Conservation (phyloP, 35 echinoderm and acorn worm species). For the Lytechinus pictus region DNA sequence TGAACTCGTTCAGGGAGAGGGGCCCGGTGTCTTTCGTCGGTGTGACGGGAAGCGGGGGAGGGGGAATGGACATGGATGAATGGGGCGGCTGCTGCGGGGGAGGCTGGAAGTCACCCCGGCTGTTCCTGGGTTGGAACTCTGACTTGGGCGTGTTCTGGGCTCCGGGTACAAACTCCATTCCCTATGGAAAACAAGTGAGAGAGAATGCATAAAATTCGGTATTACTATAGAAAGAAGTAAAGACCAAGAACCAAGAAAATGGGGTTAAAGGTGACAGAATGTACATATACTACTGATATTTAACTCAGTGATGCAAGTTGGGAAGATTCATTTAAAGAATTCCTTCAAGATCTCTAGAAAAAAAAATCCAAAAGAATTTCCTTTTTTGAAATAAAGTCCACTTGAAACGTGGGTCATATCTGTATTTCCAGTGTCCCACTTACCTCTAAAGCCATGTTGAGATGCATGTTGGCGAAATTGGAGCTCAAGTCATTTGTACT, state of each 20-base stretch:
- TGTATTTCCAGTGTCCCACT: neutral
- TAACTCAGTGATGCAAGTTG: no score
- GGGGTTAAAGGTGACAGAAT: no score
- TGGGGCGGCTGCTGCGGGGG: neutral
- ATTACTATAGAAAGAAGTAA: no score
- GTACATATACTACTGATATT: no score
- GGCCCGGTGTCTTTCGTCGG: slow-evolving; percentile 45
- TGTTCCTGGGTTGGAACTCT: slow-evolving; percentile 53
- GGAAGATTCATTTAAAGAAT: no score
- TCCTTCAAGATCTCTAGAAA: no score
- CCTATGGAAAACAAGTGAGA: slow-evolving; percentile 8
- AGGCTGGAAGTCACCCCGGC: slow-evolving; percentile 27
- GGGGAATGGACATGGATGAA: slow-evolving; percentile 34
- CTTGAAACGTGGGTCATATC: neutral
- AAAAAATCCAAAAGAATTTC: no score
- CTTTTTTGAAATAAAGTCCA: no score
- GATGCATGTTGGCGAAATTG: slow-evolving; percentile 43
- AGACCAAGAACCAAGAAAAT: no score
- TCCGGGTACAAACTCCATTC: slow-evolving; percentile 69
- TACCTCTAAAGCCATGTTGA: slow-evolving; percentile 29
- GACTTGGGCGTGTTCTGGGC: slow-evolving; percentile 59
- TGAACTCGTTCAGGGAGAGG: slow-evolving; percentile 63
- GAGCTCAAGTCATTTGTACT: slow-evolving; percentile 24
- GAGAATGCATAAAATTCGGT: neutral
- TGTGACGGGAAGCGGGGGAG: neutral